A percentile compares a stretch with the other conserved stretches of the same genome.
Conservation (phyloP, 2,888 invertebrate species). For the Athetis lepigone region DNA sequence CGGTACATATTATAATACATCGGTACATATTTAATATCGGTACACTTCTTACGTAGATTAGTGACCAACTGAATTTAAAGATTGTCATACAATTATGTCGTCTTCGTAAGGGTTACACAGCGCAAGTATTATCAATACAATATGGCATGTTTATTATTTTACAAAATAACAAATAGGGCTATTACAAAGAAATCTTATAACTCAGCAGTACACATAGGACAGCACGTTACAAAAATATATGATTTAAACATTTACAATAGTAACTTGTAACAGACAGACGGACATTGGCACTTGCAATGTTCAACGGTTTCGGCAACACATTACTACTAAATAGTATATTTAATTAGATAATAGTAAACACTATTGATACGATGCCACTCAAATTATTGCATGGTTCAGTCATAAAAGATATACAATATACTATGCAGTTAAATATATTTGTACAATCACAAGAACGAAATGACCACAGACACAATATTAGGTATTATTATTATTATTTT, state of each 20-base stretch:
- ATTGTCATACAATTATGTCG: background rate
- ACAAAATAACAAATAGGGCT: background rate
- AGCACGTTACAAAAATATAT: constrained; percentile 38
- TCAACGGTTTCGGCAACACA: constrained; percentile 16
- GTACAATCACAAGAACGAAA: constrained; percentile 42
- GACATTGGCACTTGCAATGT: constrained; percentile 51
- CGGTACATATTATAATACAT: no score
- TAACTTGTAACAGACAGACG: constrained; percentile 26
- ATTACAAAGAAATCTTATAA: constrained; percentile 2
- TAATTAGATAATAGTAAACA: constrained; percentile 16
- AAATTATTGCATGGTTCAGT: constrained; percentile 54
- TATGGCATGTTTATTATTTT: background rate
- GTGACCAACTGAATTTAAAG: no score
- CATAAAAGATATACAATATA: background rate
- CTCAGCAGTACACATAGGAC: background rate
- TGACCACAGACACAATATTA: constrained; percentile 19
- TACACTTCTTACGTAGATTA: no score
- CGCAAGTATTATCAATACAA: background rate
- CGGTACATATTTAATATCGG: no score
- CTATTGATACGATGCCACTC: constrained; percentile 42
- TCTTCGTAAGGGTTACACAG: background rate
- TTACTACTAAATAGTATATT: no score
- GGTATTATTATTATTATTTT: no score
- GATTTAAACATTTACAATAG: constrained; percentile 19
- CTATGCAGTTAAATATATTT: background rate